Evolutionary conservation across 2,797 vertebrate genomes (phyloP).

Genomic region (Ceryle rudis): DNA sequence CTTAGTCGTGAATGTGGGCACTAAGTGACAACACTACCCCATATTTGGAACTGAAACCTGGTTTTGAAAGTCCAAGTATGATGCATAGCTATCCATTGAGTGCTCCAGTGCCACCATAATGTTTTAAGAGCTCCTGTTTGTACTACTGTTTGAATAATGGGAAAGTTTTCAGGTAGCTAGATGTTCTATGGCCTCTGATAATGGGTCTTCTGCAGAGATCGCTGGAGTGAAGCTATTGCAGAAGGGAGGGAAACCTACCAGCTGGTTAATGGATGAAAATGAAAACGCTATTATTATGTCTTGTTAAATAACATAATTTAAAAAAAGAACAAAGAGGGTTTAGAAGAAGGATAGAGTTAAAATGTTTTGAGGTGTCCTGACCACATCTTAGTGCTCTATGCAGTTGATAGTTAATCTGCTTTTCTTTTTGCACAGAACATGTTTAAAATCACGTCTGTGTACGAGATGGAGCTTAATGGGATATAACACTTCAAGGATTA

Average conservation of each 20-base stretch:
- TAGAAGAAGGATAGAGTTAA: neutral
- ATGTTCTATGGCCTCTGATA: neutral
- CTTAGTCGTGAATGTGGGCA: neutral
- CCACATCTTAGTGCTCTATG: neutral
- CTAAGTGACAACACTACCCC: neutral
- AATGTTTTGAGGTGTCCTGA: neutral
- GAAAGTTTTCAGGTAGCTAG: neutral
- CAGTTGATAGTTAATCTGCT: neutral
- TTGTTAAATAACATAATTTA: neutral
- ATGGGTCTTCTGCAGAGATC: neutral
- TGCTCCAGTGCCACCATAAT: neutral
- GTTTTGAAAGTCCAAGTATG: neutral
- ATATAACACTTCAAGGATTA: constrained; percentile 6
- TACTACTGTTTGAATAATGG: neutral
- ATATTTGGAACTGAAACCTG: neutral
- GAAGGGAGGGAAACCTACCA: neutral
- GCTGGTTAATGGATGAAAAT: neutral
- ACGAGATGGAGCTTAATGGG: neutral
- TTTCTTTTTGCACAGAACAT: neutral
- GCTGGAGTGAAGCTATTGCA: neutral
- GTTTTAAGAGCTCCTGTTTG: neutral
- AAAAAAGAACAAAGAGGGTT: neutral
- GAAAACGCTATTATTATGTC: neutral
- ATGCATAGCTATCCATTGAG: neutral
- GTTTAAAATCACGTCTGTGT: neutral